These are phyloP conservation scores for Brachionus paranguensis DNA, from an alignment of 1,140 invertebrate genomes.

Conservation along the genomic window DNA sequence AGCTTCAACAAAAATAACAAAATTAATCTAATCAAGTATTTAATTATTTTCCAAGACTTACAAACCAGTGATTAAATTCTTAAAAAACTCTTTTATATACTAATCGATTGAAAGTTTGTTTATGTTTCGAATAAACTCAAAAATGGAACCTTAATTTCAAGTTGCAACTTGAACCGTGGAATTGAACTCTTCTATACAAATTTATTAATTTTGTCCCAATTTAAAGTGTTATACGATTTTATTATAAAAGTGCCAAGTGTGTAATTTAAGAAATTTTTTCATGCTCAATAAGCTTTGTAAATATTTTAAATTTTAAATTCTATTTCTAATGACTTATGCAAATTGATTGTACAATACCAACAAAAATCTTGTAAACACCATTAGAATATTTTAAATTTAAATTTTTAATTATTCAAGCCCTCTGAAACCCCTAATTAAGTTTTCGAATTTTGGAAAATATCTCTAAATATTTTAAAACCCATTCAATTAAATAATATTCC, in stretches of 20 bases:
- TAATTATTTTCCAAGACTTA: constrained; percentile 18
- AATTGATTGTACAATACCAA: constrained; percentile 3
- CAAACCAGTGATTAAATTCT: neutral
- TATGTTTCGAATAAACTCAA: constrained; percentile 1
- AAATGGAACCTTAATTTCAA: neutral
- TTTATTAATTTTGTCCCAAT: constrained; percentile 16
- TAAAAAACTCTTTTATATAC: constrained; percentile 18
- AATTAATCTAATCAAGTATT: constrained; percentile 31
- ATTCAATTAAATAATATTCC: neutral
- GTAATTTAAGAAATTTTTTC: neutral
- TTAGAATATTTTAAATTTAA: neutral
- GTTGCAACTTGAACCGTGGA: constrained; percentile 7
- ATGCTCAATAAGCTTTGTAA: neutral
- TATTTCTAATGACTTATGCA: constrained; percentile 16
- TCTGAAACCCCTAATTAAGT: neutral
- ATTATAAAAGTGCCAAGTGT: neutral
- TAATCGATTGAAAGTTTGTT: neutral
- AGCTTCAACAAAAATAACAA: neutral
- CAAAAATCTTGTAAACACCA: neutral
- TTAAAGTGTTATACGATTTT: neutral
- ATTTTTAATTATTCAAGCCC: neutral
- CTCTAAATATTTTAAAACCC: neutral
- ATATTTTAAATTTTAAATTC: neutral
- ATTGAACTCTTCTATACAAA: constrained; percentile 30
- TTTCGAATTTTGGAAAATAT: neutral